Conservation (phyloP, 2,113 vertebrate species). For the Nothobranchius furzeri region DNA sequence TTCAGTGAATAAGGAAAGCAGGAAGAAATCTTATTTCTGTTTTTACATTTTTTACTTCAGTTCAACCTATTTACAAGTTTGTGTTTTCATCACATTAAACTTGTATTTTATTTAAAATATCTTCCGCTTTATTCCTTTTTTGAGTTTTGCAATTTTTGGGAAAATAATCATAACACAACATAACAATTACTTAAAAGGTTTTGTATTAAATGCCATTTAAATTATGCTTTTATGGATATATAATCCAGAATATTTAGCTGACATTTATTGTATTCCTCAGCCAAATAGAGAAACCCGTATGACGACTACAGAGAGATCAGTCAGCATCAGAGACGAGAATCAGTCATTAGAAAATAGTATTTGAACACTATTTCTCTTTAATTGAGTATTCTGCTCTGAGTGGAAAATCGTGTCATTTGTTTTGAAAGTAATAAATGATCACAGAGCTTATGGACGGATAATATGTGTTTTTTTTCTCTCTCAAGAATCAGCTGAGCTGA, state of each 20-base stretch:
- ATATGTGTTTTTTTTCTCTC: conserved; percentile 63
- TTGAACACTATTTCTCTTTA: conserved; percentile 69
- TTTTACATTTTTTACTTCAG: too few species aligned
- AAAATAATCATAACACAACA: too few species aligned
- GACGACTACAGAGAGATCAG: not conserved
- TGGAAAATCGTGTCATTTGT: conserved; percentile 71
- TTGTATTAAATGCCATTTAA: too few species aligned
- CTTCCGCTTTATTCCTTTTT: too few species aligned
- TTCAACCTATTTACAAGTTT: too few species aligned
- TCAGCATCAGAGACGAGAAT: conserved; percentile 14
- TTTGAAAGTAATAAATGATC: conserved; percentile 54
- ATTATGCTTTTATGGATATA: not conserved
- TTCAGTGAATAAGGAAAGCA: too few species aligned
- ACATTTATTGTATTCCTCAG: conserved; percentile 6
- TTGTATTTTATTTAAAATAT: too few species aligned
- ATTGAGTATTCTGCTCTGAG: conserved; percentile 62
- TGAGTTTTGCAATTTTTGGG: too few species aligned
- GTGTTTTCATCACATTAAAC: too few species aligned
- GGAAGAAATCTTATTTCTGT: too few species aligned
- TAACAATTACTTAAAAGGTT: too few species aligned
- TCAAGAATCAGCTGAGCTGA: conserved; percentile 51
- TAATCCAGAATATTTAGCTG: not conserved
- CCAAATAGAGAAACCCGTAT: not conserved
- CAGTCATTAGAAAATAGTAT: conserved; percentile 37
- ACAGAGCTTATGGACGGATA: conserved; percentile 67